Evolutionary conservation across 2,797 vertebrate species (phyloP).

Genomic region (Crypturellus tataupa): DNA sequence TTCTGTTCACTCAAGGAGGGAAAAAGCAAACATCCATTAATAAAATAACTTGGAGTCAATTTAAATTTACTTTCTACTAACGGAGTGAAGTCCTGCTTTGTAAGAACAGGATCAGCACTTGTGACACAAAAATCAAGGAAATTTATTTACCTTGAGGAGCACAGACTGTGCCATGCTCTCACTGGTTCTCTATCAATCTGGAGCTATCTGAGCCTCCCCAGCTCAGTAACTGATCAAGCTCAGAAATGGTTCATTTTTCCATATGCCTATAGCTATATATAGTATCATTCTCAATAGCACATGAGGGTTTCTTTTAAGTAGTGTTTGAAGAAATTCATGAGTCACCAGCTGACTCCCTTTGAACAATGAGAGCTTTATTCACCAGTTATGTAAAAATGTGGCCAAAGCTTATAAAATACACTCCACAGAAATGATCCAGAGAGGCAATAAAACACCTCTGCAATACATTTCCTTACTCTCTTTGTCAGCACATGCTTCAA

Average conservation of each 20-base stretch:
- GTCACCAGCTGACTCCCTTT: conserved; percentile 44
- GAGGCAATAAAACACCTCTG: conserved; percentile 44
- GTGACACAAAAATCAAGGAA: conserved; percentile 68
- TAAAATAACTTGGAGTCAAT: conserved; percentile 54
- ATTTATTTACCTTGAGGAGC: conserved; percentile 57
- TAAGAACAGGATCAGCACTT: conserved; percentile 55
- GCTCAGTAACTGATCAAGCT: conserved; percentile 12
- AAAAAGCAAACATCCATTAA: conserved; percentile 68
- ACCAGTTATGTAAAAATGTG: conserved; percentile 9
- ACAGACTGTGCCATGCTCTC: conserved; percentile 40
- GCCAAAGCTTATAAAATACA: conserved; percentile 25
- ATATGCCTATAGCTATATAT: not conserved
- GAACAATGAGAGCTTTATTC: conserved; percentile 48
- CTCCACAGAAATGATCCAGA: conserved; percentile 23
- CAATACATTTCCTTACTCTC: not conserved
- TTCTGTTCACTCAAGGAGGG: conserved; percentile 10
- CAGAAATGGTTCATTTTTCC: conserved; percentile 31
- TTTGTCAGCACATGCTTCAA: not conserved
- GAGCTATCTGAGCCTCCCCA: conserved; percentile 29
- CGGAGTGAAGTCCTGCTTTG: conserved; percentile 46
- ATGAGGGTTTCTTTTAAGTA: not conserved
- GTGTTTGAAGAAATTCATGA: conserved; percentile 54
- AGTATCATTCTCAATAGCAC: conserved; percentile 16
- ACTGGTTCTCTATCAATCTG: conserved; percentile 46
- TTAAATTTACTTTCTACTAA: conserved; percentile 65